These are phyloP conservation scores for Geopemphigus sp. DNA, from an alignment of 1,140 invertebrate genomes.

Conservation along the genomic window DNA sequence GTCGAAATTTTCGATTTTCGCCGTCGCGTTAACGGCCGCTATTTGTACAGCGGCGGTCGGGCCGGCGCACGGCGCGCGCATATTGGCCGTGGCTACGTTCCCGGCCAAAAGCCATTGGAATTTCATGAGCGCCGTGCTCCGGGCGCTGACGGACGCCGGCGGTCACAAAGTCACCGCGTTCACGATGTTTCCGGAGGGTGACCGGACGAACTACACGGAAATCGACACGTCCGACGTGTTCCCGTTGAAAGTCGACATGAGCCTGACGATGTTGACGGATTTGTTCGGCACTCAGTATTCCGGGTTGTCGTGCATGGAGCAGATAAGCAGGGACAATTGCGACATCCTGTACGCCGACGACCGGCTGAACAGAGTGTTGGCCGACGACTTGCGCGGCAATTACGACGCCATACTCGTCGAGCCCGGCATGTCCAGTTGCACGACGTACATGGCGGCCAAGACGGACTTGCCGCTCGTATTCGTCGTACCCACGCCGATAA, in stretches of 20 bases:
- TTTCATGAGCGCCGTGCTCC: conserved; percentile 54
- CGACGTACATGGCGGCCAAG: not conserved
- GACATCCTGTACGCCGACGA: too few species aligned
- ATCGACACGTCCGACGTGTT: not conserved
- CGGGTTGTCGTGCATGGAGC: too few species aligned
- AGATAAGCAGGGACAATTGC: too few species aligned
- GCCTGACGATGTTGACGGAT: too few species aligned
- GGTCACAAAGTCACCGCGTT: conserved; percentile 54
- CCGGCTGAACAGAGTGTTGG: too few species aligned
- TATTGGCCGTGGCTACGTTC: conserved; percentile 53
- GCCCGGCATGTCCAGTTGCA: not conserved
- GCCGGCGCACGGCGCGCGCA: conserved; percentile 9
- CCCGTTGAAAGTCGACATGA: too few species aligned
- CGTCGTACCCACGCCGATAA: not conserved
- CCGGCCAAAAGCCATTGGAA: conserved; percentile 55
- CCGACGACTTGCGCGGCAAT: too few species aligned
- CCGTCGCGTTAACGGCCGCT: too few species aligned
- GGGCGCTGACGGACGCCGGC: conserved; percentile 52
- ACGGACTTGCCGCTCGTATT: not conserved
- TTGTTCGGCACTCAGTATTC: too few species aligned
- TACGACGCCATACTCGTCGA: not conserved
- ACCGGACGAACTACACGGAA: conserved; percentile 10
- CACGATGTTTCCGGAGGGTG: conserved; percentile 54
- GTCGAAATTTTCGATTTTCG: not conserved
- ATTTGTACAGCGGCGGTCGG: too few species aligned